Percentiles rank a stretch among this genome's conserved stretches.
Conservation (phyloP, 2,888 invertebrate species). For the Strigamia crassipes region DNA sequence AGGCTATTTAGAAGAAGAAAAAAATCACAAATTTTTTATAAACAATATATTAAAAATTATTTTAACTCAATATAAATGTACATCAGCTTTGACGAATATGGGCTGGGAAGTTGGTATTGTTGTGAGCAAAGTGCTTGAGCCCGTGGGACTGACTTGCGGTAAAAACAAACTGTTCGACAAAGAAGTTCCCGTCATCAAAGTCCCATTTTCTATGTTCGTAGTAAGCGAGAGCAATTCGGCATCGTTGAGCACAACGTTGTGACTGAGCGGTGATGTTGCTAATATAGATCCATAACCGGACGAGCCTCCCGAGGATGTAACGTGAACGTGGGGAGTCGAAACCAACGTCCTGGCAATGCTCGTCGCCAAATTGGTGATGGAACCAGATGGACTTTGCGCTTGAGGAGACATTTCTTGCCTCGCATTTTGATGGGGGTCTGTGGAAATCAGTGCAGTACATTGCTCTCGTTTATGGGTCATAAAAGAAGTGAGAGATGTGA, state of each 20-base stretch:
- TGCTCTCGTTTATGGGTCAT: constrained; percentile 66
- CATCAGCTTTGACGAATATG: constrained; percentile 34
- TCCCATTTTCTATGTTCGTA: constrained; percentile 47
- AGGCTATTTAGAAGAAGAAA: constrained; percentile 3
- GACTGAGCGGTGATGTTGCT: constrained; percentile 45
- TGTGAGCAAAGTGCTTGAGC: constrained; percentile 41
- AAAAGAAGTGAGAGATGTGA: constrained; percentile 66
- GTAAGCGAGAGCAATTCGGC: constrained; percentile 52
- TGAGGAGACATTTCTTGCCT: constrained; percentile 42
- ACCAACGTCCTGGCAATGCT: constrained; percentile 22
- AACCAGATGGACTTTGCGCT: constrained; percentile 1
- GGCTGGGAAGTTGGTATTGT: constrained; percentile 26
- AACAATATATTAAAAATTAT: background rate
- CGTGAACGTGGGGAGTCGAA: constrained; percentile 12
- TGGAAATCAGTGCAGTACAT: constrained; percentile 45
- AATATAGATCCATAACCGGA: constrained; percentile 49
- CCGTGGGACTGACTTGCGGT: constrained; percentile 48
- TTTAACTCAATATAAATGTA: background rate
- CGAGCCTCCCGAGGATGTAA: constrained; percentile 38
- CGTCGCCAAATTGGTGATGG: background rate
- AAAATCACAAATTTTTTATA: no score
- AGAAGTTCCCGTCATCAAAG: constrained; percentile 46
- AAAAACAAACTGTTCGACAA: constrained; percentile 51
- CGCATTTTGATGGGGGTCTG: constrained; percentile 34
- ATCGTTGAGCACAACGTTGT: constrained; percentile 52